Evolutionary conservation across 2,797 vertebrate species (phyloP), one percentile per base, ranked within the genome.

Genomic region (Sphenodon punctatus): DNA sequence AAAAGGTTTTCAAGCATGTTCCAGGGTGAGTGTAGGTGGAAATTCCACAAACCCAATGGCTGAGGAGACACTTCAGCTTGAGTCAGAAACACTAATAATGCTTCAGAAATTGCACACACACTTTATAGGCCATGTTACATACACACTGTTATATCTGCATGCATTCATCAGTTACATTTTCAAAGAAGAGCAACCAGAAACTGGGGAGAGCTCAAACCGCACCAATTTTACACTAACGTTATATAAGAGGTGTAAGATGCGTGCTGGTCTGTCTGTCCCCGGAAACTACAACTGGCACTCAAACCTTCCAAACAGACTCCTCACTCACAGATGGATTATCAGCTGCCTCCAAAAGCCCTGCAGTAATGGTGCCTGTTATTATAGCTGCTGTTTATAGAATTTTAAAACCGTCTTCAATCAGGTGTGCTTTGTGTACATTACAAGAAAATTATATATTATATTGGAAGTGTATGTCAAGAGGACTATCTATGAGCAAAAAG

Each of bases 1-100:
- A 23, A 75, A n/a, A 59, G 15, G 11, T 36, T 74, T 73, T 78
- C 55, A 68, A 60, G 73, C 25, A 75, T 16, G 42, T 72, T 81
- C 75, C 80, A 70, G 61, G 75, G 3, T 4, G 19, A 32, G 22
- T 12, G 32, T 34, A 32, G 55, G 11, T 22, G 20, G 20, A 36
- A 36, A 58, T 13, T 32, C 32, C 22, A 36, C 55, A 58, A 23
- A 36, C 20, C 30, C 10, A 65, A 30, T 0, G 0, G n/a, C 75
- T 60, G 64, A 76, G 4, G 11, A 72, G 25, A n/a, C n/a, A 75
- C 4, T 17, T 16, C 19, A 89, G 10, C 8, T 79, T 65, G 14
- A 74, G 30, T 53, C 60, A 71, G 56, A 78, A 71, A 73, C 71
- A 76, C 39, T 23, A 38, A 23, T 7, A 0, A 34, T 43, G 45